phyloP scores from a whole-genome alignment of 2,888 invertebrate species.

The Euclidia mi region DNA sequence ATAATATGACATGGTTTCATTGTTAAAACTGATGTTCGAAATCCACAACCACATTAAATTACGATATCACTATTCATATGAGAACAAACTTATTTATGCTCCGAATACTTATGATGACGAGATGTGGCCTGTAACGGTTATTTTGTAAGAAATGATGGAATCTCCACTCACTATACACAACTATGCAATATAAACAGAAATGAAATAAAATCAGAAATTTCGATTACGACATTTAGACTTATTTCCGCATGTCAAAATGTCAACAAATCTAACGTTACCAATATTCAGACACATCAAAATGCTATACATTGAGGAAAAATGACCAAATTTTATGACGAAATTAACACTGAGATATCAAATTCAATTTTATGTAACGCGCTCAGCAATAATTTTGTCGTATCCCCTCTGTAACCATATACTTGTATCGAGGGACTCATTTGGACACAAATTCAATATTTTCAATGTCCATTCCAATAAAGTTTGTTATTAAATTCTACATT shows the following conservation, averaged over 20 bases:
- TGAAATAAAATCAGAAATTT: no score
- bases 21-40: no score
- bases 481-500: constrained; percentile 58
- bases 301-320: constrained; percentile 16
- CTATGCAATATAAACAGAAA: no score
- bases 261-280: constrained; percentile 17
- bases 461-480: constrained; percentile 53
- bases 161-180: no score
- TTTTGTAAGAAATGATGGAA: no score
- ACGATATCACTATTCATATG: no score
- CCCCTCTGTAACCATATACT: constrained; percentile 65
- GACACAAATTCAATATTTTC: constrained; percentile 65
- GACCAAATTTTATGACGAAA: constrained; percentile 36
- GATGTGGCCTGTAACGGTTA: no score
- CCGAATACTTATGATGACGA: no score
- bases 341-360: constrained; percentile 54
- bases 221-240: neutral
- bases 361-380: constrained; percentile 48
- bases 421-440: constrained; percentile 56
- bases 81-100: no score
- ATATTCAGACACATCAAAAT: constrained; percentile 13
- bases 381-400: constrained; percentile 53
- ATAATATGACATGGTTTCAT: no score
- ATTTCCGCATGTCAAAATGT: constrained; percentile 1
- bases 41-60: no score